A percentile compares a stretch with the other conserved stretches of the same genome.
Conservation (phyloP, 2,113 vertebrate genomes). For the Carassius gibelio region DNA sequence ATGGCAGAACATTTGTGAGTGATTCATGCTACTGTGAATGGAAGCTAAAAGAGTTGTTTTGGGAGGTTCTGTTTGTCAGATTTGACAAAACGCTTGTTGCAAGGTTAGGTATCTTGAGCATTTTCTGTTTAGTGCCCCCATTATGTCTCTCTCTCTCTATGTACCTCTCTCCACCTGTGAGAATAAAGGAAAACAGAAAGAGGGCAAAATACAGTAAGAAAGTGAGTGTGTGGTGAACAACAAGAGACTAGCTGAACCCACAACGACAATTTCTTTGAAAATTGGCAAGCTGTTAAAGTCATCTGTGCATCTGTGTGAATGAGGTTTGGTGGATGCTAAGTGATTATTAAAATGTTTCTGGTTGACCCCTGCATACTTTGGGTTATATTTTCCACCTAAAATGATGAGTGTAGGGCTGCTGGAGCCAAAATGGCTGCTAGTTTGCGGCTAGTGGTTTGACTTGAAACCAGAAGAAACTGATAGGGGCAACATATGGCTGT, state of each 20-base stretch:
- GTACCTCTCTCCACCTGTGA: neutral
- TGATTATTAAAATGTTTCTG: slow-evolving; percentile 4
- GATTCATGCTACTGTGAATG: neutral
- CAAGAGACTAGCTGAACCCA: neutral
- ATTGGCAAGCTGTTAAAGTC: slow-evolving; percentile 37
- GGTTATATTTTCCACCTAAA: slow-evolving; percentile 42
- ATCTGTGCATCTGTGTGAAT: neutral
- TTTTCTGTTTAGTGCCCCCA: slow-evolving; percentile 29
- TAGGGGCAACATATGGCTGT: slow-evolving; percentile 31
- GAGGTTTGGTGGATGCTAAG: slow-evolving; percentile 13
- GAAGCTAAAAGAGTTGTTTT: neutral
- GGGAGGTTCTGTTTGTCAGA: slow-evolving; percentile 28
- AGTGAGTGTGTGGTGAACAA: slow-evolving; percentile 2
- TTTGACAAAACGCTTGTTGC: slow-evolving; percentile 25
- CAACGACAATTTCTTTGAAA: neutral
- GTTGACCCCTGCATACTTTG: slow-evolving; percentile 20
- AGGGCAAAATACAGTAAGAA: neutral
- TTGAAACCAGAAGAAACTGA: neutral
- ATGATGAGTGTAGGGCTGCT: slow-evolving; percentile 12
- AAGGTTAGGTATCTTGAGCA: slow-evolving; percentile 26
- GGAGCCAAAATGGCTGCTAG: slow-evolving; percentile 6
- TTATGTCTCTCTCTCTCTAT: slow-evolving; percentile 27
- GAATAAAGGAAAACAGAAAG: slow-evolving; percentile 7
- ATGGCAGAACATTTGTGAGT: neutral
- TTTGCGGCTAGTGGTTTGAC: slow-evolving; percentile 34